Conservation (phyloP, 2,113 vertebrate species). For the Oxygymnocypris stewartii region DNA sequence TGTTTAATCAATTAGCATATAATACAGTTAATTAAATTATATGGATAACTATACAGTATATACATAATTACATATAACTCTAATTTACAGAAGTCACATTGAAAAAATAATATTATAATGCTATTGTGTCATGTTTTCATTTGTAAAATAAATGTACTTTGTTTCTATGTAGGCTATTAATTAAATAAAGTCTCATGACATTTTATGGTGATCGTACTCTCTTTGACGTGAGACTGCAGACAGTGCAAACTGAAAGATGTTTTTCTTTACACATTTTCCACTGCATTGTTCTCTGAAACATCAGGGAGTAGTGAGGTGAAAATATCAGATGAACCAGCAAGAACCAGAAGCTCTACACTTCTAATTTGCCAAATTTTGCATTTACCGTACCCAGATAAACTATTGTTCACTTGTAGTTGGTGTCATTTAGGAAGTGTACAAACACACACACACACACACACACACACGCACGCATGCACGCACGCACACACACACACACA, state of each 20-base stretch:
- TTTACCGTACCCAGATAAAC: constrained; percentile 7
- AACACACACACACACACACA: neutral
- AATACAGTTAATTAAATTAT: neutral
- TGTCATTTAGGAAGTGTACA: neutral
- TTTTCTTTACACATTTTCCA: neutral
- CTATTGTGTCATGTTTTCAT: neutral
- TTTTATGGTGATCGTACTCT: neutral
- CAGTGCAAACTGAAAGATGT: neutral
- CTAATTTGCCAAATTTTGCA: neutral
- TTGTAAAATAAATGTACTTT: neutral
- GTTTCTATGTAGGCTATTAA: neutral
- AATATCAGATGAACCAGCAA: neutral
- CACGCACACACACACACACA: neutral
- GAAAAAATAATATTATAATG: neutral
- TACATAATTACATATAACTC: neutral
- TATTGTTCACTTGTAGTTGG: neutral
- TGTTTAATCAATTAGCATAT: neutral
- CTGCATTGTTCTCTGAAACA: constrained; percentile 1
- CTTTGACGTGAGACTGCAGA: neutral
- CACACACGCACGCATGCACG: too few relatives aligned
- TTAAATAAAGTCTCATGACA: neutral
- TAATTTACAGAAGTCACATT: neutral
- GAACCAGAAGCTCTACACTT: neutral
- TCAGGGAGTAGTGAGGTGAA: neutral
- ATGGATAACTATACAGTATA: too few relatives aligned